Conservation (phyloP, 37 sponge, comb jelly and placozoan genomes). For the Spongia lamella region DNA sequence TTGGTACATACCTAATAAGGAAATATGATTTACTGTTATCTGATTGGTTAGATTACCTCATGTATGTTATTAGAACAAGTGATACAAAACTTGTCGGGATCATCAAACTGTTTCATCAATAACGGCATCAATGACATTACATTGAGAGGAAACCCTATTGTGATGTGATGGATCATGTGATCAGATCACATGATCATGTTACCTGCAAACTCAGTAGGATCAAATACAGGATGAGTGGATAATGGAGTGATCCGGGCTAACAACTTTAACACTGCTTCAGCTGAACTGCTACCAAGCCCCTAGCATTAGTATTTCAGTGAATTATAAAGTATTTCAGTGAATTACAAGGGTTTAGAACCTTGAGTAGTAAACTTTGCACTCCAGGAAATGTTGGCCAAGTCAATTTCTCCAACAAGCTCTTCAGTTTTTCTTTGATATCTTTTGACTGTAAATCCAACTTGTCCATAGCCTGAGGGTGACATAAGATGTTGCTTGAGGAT, state of each 20-base stretch:
- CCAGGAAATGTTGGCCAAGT: conserved; percentile 81
- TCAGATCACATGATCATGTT: conserved; percentile 2
- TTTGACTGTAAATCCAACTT: conserved; percentile 40
- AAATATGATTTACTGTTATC: neutral
- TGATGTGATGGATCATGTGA: conserved; percentile 45
- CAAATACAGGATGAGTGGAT: conserved; percentile 29
- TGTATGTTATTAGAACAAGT: conserved; percentile 42
- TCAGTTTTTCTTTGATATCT: conserved; percentile 51
- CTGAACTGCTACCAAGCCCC: conserved; percentile 30
- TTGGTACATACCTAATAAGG: conserved; percentile 45
- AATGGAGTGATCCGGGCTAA: conserved; percentile 44
- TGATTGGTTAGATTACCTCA: conserved; percentile 32
- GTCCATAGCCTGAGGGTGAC: conserved; percentile 34
- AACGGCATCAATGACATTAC: conserved; percentile 77
- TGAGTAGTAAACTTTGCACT: conserved; percentile 74
- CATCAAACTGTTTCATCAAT: conserved; percentile 63
- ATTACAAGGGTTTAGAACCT: conserved; percentile 60
- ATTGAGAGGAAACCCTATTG: conserved; percentile 71
- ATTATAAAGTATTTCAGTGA: neutral
- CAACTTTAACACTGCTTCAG: conserved; percentile 8
- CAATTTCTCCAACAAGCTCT: conserved; percentile 53
- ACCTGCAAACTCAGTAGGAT: conserved; percentile 10
- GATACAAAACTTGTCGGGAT: conserved; percentile 61
- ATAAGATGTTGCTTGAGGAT: too few relatives aligned
- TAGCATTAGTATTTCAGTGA: neutral